Conservation (phyloP, 2,888 invertebrate genomes). For the Stenodema calcarata region DNA sequence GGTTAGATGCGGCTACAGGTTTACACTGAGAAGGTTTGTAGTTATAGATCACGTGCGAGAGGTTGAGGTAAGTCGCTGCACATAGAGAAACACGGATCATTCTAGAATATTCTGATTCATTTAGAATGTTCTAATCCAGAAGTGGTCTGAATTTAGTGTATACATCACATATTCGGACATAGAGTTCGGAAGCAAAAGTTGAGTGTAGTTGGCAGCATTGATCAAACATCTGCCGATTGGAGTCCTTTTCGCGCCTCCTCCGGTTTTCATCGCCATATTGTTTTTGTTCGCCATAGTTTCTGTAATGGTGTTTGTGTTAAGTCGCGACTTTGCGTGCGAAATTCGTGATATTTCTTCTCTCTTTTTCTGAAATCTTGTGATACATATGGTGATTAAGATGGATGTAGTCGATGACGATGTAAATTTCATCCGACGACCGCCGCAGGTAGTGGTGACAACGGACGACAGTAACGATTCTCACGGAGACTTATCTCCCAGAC, state of each 20-base stretch:
- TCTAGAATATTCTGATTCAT: no score
- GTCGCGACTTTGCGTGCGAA: neutral
- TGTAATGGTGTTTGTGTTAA: neutral
- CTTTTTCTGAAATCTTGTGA: neutral
- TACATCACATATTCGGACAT: no score
- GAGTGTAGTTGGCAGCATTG: constrained; percentile 14
- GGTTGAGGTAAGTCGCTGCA: no score
- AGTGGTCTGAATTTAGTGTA: no score
- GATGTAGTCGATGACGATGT: constrained; percentile 6
- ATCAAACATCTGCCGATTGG: neutral
- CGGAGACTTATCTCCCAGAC: neutral
- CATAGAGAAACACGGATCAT: no score
- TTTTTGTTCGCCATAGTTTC: neutral
- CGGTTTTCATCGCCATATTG: constrained; percentile 11
- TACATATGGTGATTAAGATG: neutral
- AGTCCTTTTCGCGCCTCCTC: neutral
- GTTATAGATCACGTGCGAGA: no score
- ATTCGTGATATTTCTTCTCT: neutral
- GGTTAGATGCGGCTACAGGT: no score
- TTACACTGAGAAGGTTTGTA: no score
- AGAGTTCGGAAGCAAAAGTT: no score
- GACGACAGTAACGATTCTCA: constrained; percentile 6
- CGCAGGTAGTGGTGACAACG: neutral
- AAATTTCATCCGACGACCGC: constrained; percentile 10
- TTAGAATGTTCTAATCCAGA: no score